phyloP scores from a whole-genome alignment of 2,888 invertebrate genomes.

The Linnaemya tessellans region DNA sequence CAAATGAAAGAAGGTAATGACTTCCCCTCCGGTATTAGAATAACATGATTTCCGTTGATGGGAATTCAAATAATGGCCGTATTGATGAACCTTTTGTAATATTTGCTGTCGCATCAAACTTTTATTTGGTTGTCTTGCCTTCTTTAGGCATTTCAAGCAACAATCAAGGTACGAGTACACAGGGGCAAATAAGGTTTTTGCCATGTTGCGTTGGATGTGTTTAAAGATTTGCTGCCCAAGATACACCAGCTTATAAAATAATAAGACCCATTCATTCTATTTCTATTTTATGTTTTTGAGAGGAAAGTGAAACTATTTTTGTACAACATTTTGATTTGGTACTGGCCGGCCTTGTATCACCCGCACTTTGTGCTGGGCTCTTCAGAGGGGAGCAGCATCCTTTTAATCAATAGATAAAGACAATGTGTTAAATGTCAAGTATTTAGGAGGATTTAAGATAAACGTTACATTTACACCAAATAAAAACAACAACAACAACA shows the following conservation, averaged over 20 bases:
- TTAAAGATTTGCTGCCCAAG: conserved; percentile 59
- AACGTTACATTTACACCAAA: conserved; percentile 16
- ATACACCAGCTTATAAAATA: conserved; percentile 71
- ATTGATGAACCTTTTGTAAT: conserved; percentile 65
- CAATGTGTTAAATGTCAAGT: conserved; percentile 72
- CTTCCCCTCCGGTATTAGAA: conserved; percentile 47
- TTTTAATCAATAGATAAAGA: conserved; percentile 52
- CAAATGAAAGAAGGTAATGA: conserved; percentile 41
- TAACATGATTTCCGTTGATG: conserved; percentile 65
- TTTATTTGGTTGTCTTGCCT: conserved; percentile 5
- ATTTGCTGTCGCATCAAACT: conserved; percentile 61
- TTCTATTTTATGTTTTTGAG: background rate
- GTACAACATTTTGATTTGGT: conserved; percentile 35
- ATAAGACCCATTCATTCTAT: conserved; percentile 47
- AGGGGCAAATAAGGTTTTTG: conserved; percentile 50
- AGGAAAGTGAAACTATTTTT: conserved; percentile 39
- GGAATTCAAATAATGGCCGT: conserved; percentile 60
- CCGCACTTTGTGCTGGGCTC: background rate
- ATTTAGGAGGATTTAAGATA: conserved; percentile 57
- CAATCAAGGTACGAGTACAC: conserved; percentile 37
- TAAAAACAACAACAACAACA: conserved; percentile 60
- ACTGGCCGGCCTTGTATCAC: background rate
- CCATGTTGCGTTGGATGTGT: conserved; percentile 25
- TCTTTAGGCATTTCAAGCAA: background rate
- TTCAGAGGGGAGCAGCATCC: conserved; percentile 2